Percentiles rank a stretch among this genome's conserved stretches.
phyloP scores from a whole-genome alignment of 2,113 vertebrate species.

The Ctenomys sociabilis region DNA sequence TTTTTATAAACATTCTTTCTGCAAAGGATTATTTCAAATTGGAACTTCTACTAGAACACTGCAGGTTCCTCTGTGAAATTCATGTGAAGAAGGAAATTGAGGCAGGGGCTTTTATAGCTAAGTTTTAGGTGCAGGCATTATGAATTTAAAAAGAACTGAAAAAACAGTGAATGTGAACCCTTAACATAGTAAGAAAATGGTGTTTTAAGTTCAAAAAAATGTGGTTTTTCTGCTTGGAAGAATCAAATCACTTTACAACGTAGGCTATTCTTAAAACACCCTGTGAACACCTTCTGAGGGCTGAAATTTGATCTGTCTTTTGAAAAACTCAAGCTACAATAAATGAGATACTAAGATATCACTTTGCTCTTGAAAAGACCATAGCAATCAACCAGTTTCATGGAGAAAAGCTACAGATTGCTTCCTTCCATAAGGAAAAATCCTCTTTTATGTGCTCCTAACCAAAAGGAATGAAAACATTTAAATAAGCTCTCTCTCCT shows the following conservation, averaged over 20 bases:
- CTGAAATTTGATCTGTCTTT: background rate
- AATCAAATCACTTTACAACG: background rate
- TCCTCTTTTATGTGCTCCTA: background rate
- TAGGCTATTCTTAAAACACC: background rate
- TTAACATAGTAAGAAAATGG: background rate
- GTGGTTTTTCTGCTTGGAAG: slow-evolving; percentile 19
- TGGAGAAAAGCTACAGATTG: background rate
- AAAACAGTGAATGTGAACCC: background rate
- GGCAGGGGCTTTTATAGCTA: background rate
- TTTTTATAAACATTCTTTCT: background rate
- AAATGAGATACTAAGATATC: background rate
- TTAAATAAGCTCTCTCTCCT: background rate
- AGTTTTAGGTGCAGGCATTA: background rate
- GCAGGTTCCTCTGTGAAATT: background rate
- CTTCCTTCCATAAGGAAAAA: slow-evolving; percentile 15
- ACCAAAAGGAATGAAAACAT: background rate
- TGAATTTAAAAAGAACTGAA: background rate
- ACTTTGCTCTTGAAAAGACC: background rate
- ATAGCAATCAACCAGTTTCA: background rate
- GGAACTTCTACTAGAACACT: slow-evolving; percentile 8
- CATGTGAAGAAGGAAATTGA: background rate
- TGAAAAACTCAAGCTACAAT: background rate
- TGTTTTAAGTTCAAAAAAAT: slow-evolving; percentile 35
- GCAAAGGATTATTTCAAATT: background rate
- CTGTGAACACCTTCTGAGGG: background rate